phyloP scores from a whole-genome alignment of 2,888 invertebrate species.

The Nebria salina region DNA sequence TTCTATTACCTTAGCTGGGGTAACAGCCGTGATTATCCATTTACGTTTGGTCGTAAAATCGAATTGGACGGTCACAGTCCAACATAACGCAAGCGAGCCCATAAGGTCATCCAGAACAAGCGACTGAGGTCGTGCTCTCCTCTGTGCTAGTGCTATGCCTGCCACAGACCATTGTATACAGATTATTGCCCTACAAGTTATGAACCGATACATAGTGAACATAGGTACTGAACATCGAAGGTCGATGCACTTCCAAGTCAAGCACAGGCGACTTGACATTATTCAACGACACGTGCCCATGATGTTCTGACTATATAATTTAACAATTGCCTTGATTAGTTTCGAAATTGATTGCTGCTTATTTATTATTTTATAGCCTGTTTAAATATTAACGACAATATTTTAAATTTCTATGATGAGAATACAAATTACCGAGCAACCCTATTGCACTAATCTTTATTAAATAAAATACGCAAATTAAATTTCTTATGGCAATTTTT shows the following conservation, averaged over 20 bases:
- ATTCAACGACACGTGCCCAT: conserved; percentile 14
- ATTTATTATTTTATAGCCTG: no score
- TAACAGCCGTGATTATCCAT: conserved; percentile 14
- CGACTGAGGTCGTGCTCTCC: conserved; percentile 16
- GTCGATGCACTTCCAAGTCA: conserved; percentile 14
- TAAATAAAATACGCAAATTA: no score
- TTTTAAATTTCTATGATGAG: no score
- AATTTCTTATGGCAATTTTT: no score
- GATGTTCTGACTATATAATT: background rate
- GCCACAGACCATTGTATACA: conserved; percentile 17
- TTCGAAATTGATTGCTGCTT: no score
- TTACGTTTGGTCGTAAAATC: conserved; percentile 19
- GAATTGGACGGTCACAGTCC: conserved; percentile 17
- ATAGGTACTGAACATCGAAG: conserved; percentile 8
- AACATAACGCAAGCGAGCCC: background rate
- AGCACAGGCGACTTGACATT: conserved; percentile 6
- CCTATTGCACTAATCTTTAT: no score
- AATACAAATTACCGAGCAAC: no score
- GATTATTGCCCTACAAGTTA: conserved; percentile 19
- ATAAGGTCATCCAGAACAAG: conserved; percentile 17
- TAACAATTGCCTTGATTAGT: background rate
- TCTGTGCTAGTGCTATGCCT: no score
- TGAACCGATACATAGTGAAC: conserved; percentile 14
- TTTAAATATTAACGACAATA: no score
- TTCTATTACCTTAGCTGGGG: background rate